These are phyloP conservation scores for Clepsis dumicolana DNA, from an alignment of 2,888 invertebrate species.

Conservation along the genomic window DNA sequence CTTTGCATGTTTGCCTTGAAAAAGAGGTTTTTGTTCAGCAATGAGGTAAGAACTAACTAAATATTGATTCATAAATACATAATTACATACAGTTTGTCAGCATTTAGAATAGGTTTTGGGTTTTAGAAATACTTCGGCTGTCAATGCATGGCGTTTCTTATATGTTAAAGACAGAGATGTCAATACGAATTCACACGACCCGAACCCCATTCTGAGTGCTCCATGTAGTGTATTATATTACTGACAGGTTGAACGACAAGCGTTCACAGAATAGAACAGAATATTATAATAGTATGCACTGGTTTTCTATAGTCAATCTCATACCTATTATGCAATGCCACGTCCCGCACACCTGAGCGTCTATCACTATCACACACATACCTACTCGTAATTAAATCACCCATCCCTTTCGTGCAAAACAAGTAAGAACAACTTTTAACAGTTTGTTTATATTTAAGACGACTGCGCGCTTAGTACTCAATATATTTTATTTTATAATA, in stretches of 20 bases:
- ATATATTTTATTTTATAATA: neutral
- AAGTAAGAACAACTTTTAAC: neutral
- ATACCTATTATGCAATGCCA: neutral
- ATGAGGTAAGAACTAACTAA: too few species aligned
- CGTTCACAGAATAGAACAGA: neutral
- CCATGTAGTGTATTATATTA: too few species aligned
- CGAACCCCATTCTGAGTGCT: too few species aligned
- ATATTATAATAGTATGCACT: neutral
- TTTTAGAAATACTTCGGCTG: too few species aligned
- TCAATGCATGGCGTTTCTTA: too few species aligned
- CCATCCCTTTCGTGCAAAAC: neutral
- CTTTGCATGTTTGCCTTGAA: too few species aligned
- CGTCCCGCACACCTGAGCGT: neutral
- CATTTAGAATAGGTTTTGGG: too few species aligned
- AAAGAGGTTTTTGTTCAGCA: too few species aligned
- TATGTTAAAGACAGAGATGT: too few species aligned
- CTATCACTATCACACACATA: neutral
- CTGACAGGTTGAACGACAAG: neutral
- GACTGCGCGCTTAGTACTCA: neutral
- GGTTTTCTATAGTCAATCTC: neutral
- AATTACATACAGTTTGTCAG: too few species aligned
- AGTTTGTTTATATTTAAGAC: neutral
- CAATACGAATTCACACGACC: too few species aligned
- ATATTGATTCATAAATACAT: conserved; percentile 3
- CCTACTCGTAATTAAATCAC: neutral